These are phyloP conservation scores for Lindbergichthys nudifrons DNA, from an alignment of 2,797 vertebrate species.

Conservation along the genomic window DNA sequence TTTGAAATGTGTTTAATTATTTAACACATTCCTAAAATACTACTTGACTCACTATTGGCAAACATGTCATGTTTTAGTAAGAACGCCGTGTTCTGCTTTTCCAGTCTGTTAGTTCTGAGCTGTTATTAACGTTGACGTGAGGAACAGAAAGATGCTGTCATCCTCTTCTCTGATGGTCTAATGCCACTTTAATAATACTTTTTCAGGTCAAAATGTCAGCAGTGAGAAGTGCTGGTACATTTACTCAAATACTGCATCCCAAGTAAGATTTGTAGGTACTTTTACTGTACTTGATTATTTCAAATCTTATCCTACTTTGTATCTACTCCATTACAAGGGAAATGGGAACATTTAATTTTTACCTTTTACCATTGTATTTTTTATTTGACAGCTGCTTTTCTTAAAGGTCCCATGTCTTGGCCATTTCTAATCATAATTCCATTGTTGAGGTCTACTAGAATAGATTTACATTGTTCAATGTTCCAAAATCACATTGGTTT, in stretches of 20 bases:
- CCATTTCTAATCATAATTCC: too few relatives aligned
- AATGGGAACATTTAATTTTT: not conserved
- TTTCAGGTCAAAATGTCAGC: not conserved
- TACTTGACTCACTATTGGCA: slow-evolving; percentile 5
- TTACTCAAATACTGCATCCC: not conserved
- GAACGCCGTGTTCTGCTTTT: slow-evolving; percentile 13
- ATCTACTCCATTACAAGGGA: not conserved
- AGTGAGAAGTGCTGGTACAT: not conserved
- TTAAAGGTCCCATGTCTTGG: too few relatives aligned
- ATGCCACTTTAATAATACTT: not conserved
- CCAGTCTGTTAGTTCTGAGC: slow-evolving; percentile 44
- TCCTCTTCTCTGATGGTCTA: not conserved
- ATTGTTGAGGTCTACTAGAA: too few relatives aligned
- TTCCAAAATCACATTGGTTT: too few relatives aligned
- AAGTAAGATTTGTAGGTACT: too few relatives aligned
- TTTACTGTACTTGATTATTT: too few relatives aligned
- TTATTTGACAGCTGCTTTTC: not conserved
- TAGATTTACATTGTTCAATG: too few relatives aligned
- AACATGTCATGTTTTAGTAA: slow-evolving; percentile 37
- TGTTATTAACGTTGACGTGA: slow-evolving; percentile 38
- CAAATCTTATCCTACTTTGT: too few relatives aligned
- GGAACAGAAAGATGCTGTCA: not conserved
- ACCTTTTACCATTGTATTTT: not conserved
- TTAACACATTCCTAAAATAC: slow-evolving; percentile 34
- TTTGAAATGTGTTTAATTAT: slow-evolving; percentile 40